These are phyloP conservation scores for Malurus cyaneus DNA, from an alignment of 2,113 vertebrate genomes.

Conservation along the genomic window DNA sequence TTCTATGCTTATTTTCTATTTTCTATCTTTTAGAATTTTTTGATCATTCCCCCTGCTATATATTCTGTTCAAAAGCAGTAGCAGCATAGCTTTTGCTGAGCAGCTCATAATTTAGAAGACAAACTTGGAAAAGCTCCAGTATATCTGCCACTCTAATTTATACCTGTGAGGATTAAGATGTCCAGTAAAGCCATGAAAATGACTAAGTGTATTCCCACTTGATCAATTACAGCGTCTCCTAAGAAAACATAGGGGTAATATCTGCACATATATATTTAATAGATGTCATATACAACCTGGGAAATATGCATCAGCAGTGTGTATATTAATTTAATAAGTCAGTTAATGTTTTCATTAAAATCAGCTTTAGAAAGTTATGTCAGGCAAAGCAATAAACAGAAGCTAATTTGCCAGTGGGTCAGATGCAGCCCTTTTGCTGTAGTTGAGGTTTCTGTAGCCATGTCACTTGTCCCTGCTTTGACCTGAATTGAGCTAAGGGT, in stretches of 20 bases:
- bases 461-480: neutral
- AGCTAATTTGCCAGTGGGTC: neutral
- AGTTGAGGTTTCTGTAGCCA: neutral
- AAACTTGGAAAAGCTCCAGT: conserved; percentile 30
- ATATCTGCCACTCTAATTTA: conserved; percentile 62
- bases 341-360: conserved; percentile 17
- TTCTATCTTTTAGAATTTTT: neutral
- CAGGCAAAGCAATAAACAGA: neutral
- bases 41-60: neutral
- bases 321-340: conserved; percentile 11
- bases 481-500: neutral
- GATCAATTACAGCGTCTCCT: conserved; percentile 45
- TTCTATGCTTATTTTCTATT: neutral
- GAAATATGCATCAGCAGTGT: neutral
- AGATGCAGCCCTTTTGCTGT: neutral
- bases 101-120: conserved; percentile 43
- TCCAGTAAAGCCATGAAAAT: conserved; percentile 50
- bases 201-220: conserved; percentile 44
- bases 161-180: conserved; percentile 50
- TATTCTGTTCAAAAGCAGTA: neutral
- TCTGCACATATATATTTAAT: conserved; percentile 6
- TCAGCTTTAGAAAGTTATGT: neutral
- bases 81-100: neutral
- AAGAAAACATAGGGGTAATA: conserved; percentile 27
- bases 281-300: neutral